Base-by-base conservation (phyloP, 2,113 vertebrate genomes). In the Carassius carassius region DNA sequence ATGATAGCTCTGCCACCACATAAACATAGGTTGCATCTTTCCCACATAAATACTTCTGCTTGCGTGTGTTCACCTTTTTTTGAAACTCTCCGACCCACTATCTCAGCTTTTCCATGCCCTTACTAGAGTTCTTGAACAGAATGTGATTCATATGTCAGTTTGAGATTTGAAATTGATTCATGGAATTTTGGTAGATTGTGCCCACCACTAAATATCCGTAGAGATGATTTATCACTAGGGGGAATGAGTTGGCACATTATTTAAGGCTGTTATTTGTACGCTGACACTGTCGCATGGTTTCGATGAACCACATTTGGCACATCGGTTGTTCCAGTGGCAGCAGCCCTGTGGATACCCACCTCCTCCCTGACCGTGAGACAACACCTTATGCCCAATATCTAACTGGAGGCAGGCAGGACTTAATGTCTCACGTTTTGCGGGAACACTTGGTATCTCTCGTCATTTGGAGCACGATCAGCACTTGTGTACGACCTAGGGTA, bases 201-300 rank as follows among this genome's bases (percentile, higher is more conserved):
- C 84, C 75, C 88, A 79, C 81, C 76, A 29, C 41, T 49, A 74
- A 74, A 85, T 81, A 74, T 83, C 83, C 67, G 23, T 23, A 41
- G 51, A 29, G 80, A 47, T 91, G 84, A 87, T 86, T 91, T 90
- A 84, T 89, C 89, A n/a, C 83, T 37, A 87, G 84, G 8, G 56
- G 84, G 77, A 88, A 86, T 56, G 79, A 88, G 89, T 49, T 80
- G 76, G 85, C 78, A 84, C 73, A 73, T 90, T 90, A 87, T 84
- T 74, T 70, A 91, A 90, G 62, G 74, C 85, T 86, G 73, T 84
- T 67, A 85, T 92, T 92, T 89, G 92, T 85, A 84, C 89, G 89
- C 83, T 88, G 89, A 91, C 87, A 90, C 80, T 83, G 89, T 91
- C 88, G 88, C 89, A 78, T 90, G 89, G 88, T 87, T 87, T 88